phyloP scores from a whole-genome alignment of 2,113 vertebrate species.

The Chitala chitala region DNA sequence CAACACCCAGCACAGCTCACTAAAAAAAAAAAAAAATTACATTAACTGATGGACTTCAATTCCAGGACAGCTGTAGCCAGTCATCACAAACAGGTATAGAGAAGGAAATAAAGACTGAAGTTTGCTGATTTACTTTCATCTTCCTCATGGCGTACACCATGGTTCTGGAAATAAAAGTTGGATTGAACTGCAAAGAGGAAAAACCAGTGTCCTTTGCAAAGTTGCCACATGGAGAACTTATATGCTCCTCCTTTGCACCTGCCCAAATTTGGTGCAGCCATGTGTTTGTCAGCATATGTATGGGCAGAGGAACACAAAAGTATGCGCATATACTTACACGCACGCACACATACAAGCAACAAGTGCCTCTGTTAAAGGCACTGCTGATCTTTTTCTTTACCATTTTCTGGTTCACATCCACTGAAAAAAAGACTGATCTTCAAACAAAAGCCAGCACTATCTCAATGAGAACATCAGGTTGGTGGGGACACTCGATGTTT shows the following conservation, averaged over 20 bases:
- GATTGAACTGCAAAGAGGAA: neutral
- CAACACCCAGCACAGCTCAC: conserved; percentile 33
- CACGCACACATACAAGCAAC: no score
- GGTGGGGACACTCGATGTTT: neutral
- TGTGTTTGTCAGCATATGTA: conserved; percentile 29
- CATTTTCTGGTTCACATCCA: no score
- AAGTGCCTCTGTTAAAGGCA: conserved; percentile 29
- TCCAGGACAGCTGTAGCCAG: conserved; percentile 1
- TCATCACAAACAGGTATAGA: no score
- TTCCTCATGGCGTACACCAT: neutral
- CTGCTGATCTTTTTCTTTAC: no score
- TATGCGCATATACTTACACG: no score
- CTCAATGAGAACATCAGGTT: no score
- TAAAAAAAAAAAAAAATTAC: conserved; percentile 35
- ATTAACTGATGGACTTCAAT: conserved; percentile 24
- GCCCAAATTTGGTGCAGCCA: no score
- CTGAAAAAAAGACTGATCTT: neutral
- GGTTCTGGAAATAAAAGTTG: neutral
- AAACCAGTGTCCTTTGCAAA: neutral
- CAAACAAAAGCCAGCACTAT: no score
- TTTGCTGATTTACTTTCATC: neutral
- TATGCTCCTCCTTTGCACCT: no score
- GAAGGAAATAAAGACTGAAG: neutral
- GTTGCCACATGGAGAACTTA: neutral
- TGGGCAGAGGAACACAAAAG: no score